Base-by-base conservation (phyloP, 2,888 invertebrate species). In the Brachypalpus laphriformis region DNA sequence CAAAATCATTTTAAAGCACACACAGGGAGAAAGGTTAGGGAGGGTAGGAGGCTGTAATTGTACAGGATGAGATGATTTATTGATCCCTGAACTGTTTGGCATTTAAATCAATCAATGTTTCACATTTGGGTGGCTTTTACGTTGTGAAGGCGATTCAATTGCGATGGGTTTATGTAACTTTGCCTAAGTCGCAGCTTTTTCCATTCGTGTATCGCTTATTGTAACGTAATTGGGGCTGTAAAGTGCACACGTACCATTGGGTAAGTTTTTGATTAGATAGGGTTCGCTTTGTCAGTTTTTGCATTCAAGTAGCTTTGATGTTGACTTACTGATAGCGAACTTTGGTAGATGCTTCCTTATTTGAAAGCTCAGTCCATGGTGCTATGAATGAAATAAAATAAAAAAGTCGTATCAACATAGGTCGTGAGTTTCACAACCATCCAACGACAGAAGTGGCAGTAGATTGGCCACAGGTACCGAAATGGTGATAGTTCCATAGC, bases 91-190 rank as follows among this genome's bases (percentile, higher is more conserved):
- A 72, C 51, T 8, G 40, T 2, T 5, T 22, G 14, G 14, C 7
- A 47, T 47, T 37, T 31, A 34, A 59, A 57, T 47, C 56, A 70
- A 57, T 57, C 57, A 47, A 45, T 20, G 8, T 28, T 31, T 14
- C 59, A 42, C 8, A 14, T 45, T 63, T 61, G 42, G 1, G 3
- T 7, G 3, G 34, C 45, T 31, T 18, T 63, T 11, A 28, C 25
- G 45, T 42, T 20, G 37, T 14, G 14, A 40, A 11, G 20, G 40
- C 14, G n/a, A n/a, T n/a, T n/a, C n/a, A n/a, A n/a, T n/a, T n/a
- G n/a, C n/a, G n/a, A n/a, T n/a, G n/a, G n/a, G n/a, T 57, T 7
- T 18, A 4, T 40, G 57, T 40, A 40, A 57, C 3, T 1, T 56
- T 45, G 1, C 16, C 11, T n/a, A 25, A 49, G 9, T 6, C 22